These are phyloP conservation scores for Phymanthus crucifer DNA, from an alignment of 92 coral and sea anemone genomes.

Conservation along the genomic window DNA sequence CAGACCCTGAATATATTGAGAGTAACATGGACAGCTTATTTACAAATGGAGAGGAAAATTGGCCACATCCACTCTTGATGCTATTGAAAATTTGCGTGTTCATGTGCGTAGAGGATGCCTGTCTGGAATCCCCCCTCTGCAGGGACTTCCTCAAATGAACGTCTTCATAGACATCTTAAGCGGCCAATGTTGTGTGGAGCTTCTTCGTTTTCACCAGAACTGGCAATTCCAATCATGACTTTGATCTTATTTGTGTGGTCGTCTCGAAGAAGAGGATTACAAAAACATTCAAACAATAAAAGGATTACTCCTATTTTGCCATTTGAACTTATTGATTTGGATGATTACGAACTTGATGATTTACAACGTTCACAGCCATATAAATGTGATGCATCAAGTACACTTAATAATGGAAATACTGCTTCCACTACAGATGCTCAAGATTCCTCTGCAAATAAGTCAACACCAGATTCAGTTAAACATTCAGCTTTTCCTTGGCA, in stretches of 20 bases:
- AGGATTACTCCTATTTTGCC: slow-evolving; percentile 21
- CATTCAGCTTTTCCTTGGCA: slow-evolving; percentile 5
- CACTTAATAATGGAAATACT: too few relatives aligned
- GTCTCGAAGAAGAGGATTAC: slow-evolving; percentile 18
- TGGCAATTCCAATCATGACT: slow-evolving; percentile 22
- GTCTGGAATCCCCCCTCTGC: slow-evolving; percentile 11
- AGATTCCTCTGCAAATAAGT: too few relatives aligned
- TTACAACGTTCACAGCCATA: too few relatives aligned
- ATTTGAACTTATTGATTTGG: slow-evolving; percentile 30
- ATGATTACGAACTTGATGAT: too few relatives aligned
- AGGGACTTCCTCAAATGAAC: slow-evolving; percentile 10
- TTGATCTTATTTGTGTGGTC: slow-evolving; percentile 30
- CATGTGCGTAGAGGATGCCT: slow-evolving; percentile 26
- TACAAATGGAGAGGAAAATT: slow-evolving; percentile 21
- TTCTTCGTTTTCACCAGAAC: slow-evolving; percentile 21
- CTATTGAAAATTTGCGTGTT: slow-evolving; percentile 12
- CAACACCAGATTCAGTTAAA: not conserved
- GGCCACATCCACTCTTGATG: slow-evolving; percentile 3
- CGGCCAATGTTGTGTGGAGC: slow-evolving; percentile 25
- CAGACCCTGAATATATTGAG: slow-evolving; percentile 12
- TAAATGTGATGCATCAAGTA: too few relatives aligned
- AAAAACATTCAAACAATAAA: slow-evolving; percentile 29
- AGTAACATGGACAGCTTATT: slow-evolving; percentile 11
- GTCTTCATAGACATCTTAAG: slow-evolving; percentile 6
- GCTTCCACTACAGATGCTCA: too few relatives aligned